These are phyloP conservation scores for Albula glossodonta DNA, from an alignment of 2,113 vertebrate species.

Conservation along the genomic window DNA sequence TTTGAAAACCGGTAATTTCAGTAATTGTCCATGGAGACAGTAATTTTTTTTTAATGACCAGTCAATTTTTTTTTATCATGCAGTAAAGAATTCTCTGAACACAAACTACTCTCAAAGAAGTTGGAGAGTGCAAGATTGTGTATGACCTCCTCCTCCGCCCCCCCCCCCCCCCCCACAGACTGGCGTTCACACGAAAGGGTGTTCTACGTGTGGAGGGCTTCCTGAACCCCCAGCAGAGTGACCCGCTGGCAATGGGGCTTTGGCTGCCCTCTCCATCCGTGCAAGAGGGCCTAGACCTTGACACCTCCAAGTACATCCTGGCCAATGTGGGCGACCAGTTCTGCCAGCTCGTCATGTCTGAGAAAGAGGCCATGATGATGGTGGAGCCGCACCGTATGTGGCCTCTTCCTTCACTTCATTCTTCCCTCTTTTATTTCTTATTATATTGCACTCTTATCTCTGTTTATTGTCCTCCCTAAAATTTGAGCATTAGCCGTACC, in stretches of 20 bases:
- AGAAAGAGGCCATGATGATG: conserved; percentile 99
- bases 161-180: conserved; percentile 58
- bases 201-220: conserved; percentile 95
- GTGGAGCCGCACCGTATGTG: conserved; percentile 96
- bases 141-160: neutral
- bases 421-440: too few species aligned
- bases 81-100: too few species aligned
- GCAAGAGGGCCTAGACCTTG: conserved; percentile 91
- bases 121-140: too few species aligned
- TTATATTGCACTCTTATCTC: too few species aligned
- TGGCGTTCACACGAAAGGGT: conserved; percentile 95
- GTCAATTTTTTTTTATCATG: too few species aligned
- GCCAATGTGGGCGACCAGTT: conserved; percentile 98
- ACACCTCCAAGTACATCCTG: conserved; percentile 97
- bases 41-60: too few species aligned
- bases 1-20: too few species aligned
- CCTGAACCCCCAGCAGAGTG: conserved; percentile 94
- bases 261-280: conserved; percentile 88
- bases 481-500: too few species aligned
- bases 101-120: too few species aligned
- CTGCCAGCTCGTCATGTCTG: conserved; percentile 98
- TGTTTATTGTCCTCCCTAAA: too few species aligned
- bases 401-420: neutral
- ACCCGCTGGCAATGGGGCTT: conserved; percentile 93
- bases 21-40: too few species aligned